Evolutionary conservation across 1,140 invertebrate genomes (phyloP).

Genomic region (Ectropis grisescens): DNA sequence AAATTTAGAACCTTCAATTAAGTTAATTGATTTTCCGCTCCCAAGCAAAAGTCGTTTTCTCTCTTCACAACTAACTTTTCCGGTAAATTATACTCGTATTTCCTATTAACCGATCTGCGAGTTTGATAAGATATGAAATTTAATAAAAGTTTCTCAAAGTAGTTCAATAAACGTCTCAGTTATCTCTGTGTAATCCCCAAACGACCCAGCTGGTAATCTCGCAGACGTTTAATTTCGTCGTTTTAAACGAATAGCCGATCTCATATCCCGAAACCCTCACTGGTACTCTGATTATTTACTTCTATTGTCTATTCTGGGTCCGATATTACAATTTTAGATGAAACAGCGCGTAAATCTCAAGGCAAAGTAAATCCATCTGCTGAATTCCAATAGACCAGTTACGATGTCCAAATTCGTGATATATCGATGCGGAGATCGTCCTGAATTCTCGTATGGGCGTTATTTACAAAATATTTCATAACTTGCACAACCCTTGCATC

Average conservation of each 20-base stretch:
- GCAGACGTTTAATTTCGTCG: slow-evolving; percentile 54
- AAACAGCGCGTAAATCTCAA: slow-evolving; percentile 58
- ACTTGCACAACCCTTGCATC: slow-evolving; percentile 41
- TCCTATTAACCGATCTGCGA: slow-evolving; percentile 9
- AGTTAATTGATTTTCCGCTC: no score
- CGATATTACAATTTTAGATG: no score
- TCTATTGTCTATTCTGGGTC: no score
- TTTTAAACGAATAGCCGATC: slow-evolving; percentile 57
- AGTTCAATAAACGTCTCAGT: slow-evolving; percentile 42
- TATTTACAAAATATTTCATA: slow-evolving; percentile 68
- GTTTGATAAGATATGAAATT: slow-evolving; percentile 11
- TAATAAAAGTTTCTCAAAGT: slow-evolving; percentile 28
- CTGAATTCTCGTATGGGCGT: slow-evolving; percentile 19
- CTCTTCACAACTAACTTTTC: no score
- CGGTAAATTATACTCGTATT: slow-evolving; percentile 14
- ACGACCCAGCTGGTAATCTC: slow-evolving; percentile 38
- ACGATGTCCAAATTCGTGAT: slow-evolving; percentile 62
- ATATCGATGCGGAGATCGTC: slow-evolving; percentile 45
- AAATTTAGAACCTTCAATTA: no score
- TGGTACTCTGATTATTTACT: slow-evolving; percentile 31
- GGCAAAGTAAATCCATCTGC: slow-evolving; percentile 56
- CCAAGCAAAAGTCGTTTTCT: no score
- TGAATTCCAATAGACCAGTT: slow-evolving; percentile 59
- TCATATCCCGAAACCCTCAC: slow-evolving; percentile 43
- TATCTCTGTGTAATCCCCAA: slow-evolving; percentile 43